A percentile compares a stretch with the other conserved stretches of the same genome.
phyloP scores from a whole-genome alignment of 2,888 invertebrate genomes.

The Aphidius colemani region DNA sequence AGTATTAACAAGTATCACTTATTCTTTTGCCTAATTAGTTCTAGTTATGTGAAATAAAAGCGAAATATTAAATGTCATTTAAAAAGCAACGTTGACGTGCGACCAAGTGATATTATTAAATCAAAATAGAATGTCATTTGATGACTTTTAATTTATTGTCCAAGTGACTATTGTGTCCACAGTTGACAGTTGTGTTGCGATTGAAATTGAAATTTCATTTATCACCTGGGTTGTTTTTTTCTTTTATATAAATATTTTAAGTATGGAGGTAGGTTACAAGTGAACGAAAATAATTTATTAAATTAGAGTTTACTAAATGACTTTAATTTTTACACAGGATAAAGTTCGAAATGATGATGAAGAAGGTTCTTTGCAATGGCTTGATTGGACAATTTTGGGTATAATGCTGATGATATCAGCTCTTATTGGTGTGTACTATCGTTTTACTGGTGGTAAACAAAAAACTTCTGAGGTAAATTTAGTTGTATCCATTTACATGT shows the following conservation, averaged over 20 bases:
- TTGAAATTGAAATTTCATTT: not conserved
- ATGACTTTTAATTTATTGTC: no score
- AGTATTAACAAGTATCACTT: no score
- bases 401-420: constrained; percentile 75
- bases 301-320: not conserved
- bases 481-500: no score
- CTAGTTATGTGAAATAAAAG: no score
- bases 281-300: not conserved
- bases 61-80: no score
- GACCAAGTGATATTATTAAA: no score
- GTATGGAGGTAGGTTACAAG: constrained; percentile 20
- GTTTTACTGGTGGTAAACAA: constrained; percentile 84
- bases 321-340: constrained; percentile 1
- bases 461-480: constrained; percentile 61
- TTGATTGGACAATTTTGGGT: constrained; percentile 78
- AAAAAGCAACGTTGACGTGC: no score
- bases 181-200: constrained; percentile 5
- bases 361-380: constrained; percentile 41
- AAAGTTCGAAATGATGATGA: not conserved
- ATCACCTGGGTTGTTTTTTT: not conserved
- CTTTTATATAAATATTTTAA: not conserved
- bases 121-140: no score
- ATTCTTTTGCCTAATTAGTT: no score
- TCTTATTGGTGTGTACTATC: constrained; percentile 81
- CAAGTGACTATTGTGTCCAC: no score